These are phyloP conservation scores for Acrocyrtus sp. DNA, from an alignment of 2,888 invertebrate genomes.

Conservation along the genomic window DNA sequence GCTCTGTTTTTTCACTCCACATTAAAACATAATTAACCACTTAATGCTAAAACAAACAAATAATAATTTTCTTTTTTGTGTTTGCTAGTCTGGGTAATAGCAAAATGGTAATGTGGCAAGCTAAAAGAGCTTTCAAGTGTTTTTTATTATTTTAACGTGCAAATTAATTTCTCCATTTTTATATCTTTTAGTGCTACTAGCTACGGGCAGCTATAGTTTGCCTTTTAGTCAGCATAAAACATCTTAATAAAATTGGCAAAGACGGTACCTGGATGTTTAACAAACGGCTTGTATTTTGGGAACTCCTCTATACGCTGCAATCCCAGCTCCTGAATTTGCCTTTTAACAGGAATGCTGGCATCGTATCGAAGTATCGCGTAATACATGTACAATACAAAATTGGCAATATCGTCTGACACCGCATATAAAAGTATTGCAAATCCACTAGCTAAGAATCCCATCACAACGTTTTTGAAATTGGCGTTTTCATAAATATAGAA, in stretches of 20 bases:
- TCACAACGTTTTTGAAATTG: neutral
- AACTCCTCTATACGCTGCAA: neutral
- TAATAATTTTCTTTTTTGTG: too few species aligned
- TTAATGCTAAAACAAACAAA: too few species aligned
- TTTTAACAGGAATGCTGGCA: neutral
- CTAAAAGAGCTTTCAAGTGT: too few species aligned
- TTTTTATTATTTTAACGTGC: too few species aligned
- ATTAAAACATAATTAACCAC: too few species aligned
- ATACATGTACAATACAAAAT: conserved; percentile 7
- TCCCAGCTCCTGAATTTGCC: neutral
- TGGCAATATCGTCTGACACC: neutral
- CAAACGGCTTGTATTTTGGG: neutral
- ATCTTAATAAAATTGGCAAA: neutral
- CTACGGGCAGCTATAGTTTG: too few species aligned
- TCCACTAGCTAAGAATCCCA: neutral
- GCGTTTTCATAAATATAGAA: neutral
- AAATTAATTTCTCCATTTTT: too few species aligned
- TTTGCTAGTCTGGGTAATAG: too few species aligned
- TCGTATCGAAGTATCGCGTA: neutral
- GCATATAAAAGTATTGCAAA: neutral
- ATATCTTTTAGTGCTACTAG: too few species aligned
- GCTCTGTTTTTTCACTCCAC: too few species aligned
- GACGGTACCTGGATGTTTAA: neutral
- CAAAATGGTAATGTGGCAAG: too few species aligned
- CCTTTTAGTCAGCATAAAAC: neutral